Base-by-base conservation (phyloP, 2,888 invertebrate species). In the Hirtodrosophila duncani region DNA sequence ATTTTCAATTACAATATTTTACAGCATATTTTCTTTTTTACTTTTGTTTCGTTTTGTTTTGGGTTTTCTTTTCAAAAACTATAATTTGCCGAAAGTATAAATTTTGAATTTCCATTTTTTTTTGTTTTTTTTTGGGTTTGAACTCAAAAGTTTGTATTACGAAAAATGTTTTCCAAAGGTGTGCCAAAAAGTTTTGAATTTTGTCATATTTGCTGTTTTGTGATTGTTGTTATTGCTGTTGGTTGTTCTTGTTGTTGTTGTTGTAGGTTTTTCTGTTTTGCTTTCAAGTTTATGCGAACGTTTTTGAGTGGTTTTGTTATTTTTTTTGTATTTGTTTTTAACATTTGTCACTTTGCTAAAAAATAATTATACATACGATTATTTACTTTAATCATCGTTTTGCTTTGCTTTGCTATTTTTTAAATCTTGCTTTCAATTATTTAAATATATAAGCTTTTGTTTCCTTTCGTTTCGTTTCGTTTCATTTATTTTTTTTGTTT, bases 281-380 rank as follows among this genome's bases (percentile, higher is more conserved):
- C 34, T 50, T 49, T 67, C 41, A 79, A 83, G 81, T 82, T 83
- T 74, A 67, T 61, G 59, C 70, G 86, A 86, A 86, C 86, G 86
- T 86, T 86, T 86, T 86, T 86, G 86, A 86, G 82, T 84, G 86
- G 86, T 82, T 78, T 72, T 55, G 39, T 48, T 55, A 23, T 46
- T 34, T 39, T 51, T 39, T 36, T 58, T 45, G 9, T 24, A 49
- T 31, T 48, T 43, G 21, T 36, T 48, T 42, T 55, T 49, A 49
- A 56, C 61, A 43, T 56, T 58, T 63, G 43, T 68, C 49, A 60
- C 56, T 63, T 51, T 29, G 51, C 51, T 57, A 58, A 58, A 57
- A 58, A 57, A 57, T 57, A 57, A 57, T 57, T 57, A 46, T 31
- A n/a, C n/a, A n/a, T n/a, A n/a, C n/a, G n/a, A 44, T 56, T 23